Conservation (phyloP, 2,113 vertebrate species). For the Microtus ochrogaster region DNA sequence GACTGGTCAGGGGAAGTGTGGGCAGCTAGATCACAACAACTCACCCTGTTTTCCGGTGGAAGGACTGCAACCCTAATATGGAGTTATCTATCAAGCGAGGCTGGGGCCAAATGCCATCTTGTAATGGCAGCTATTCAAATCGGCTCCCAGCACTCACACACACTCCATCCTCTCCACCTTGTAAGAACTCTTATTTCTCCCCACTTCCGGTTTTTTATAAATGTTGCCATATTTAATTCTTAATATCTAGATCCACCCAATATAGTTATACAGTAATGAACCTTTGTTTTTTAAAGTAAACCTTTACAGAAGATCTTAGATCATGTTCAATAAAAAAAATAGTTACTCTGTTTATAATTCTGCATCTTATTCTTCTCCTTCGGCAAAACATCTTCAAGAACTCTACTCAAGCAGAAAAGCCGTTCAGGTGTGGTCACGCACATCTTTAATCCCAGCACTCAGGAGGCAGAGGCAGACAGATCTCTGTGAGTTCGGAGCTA, state of each 20-base stretch:
- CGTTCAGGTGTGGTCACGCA: not conserved
- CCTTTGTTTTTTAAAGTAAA: not conserved
- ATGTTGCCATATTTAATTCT: not conserved
- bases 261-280: not conserved
- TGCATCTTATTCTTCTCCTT: not conserved
- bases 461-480: not conserved
- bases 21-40: too few relatives aligned
- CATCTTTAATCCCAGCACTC: not conserved
- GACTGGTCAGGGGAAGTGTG: too few relatives aligned
- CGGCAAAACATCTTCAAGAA: not conserved
- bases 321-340: not conserved
- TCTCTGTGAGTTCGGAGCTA: not conserved
- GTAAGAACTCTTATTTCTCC: not conserved
- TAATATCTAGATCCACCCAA: not conserved
- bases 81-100: too few relatives aligned
- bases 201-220: not conserved
- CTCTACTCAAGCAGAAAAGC: not conserved
- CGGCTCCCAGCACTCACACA: too few relatives aligned
- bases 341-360: not conserved
- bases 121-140: too few relatives aligned
- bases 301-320: not conserved
- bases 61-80: too few relatives aligned
- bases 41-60: too few relatives aligned
- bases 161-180: not conserved
- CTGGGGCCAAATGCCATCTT: too few relatives aligned